Percentiles rank a stretch among this genome's conserved stretches.
Evolutionary conservation across 2,888 invertebrate species (phyloP).

Genomic region (Zaprionus obscuricornis): DNA sequence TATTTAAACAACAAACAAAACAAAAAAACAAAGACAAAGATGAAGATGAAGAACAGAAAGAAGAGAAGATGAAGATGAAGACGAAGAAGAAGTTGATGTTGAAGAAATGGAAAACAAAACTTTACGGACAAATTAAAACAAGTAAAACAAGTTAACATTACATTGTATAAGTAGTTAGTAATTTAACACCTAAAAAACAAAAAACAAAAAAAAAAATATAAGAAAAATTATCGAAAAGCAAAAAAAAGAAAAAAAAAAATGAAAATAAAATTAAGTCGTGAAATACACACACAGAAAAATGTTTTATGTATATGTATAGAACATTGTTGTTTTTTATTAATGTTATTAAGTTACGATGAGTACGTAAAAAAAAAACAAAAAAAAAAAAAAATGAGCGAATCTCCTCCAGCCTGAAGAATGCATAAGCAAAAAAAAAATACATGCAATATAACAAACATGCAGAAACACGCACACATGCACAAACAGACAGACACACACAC

Average conservation of each 20-base stretch:
- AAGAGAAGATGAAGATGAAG: no score
- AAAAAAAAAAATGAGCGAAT: no score
- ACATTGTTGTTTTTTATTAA: constrained; percentile 67
- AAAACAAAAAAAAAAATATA: constrained; percentile 40
- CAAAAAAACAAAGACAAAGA: no score
- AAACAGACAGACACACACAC: constrained; percentile 19
- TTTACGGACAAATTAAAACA: constrained; percentile 81
- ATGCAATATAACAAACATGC: not conserved
- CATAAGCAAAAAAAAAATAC: not conserved
- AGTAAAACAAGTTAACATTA: constrained; percentile 83
- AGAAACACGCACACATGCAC: constrained; percentile 29
- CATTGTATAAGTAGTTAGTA: constrained; percentile 83
- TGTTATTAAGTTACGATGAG: constrained; percentile 65
- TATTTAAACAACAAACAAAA: constrained; percentile 52
- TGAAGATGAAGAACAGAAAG: no score
- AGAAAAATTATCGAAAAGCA: constrained; percentile 40
- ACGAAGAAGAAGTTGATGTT: no score
- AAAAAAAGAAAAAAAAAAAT: constrained; percentile 22
- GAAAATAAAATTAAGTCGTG: constrained; percentile 42
- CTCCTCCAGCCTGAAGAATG: no score
- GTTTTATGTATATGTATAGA: constrained; percentile 62
- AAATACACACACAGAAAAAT: constrained; percentile 25
- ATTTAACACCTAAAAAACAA: constrained; percentile 73
- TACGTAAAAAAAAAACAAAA: constrained; percentile 37
- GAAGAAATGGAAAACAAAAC: no score